A percentile compares a stretch with the other conserved stretches of the same genome.
phyloP scores from a whole-genome alignment of 2,113 vertebrate genomes.

The Phycodurus eques region DNA sequence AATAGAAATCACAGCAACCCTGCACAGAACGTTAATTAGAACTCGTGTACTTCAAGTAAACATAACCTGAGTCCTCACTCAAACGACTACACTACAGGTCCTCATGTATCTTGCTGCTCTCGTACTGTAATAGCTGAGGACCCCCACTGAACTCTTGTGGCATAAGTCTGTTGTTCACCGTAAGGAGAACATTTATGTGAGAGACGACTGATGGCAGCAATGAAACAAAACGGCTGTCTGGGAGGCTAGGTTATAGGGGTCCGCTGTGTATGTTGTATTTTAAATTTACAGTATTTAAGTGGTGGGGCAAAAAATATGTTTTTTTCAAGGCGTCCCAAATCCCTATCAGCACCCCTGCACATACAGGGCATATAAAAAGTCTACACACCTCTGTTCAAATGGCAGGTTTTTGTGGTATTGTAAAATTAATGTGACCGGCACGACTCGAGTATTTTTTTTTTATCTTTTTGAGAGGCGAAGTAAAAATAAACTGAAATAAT shows the following conservation, averaged over 20 bases:
- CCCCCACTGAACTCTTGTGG: neutral
- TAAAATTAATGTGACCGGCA: too few relatives aligned
- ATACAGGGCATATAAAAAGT: neutral
- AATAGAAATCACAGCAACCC: too few relatives aligned
- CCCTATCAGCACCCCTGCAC: neutral
- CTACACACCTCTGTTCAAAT: neutral
- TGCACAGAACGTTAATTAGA: too few relatives aligned
- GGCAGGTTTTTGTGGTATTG: too few relatives aligned
- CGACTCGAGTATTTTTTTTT: too few relatives aligned
- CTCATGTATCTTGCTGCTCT: too few relatives aligned
- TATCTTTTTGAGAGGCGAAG: too few relatives aligned
- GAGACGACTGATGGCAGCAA: neutral
- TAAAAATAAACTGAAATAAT: too few relatives aligned
- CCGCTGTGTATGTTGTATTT: neutral
- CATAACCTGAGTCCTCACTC: too few relatives aligned
- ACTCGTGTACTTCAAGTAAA: too few relatives aligned
- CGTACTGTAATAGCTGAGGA: too few relatives aligned
- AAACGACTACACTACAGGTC: too few relatives aligned
- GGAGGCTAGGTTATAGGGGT: neutral
- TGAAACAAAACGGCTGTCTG: neutral
- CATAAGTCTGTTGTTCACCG: neutral
- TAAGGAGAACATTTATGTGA: constrained; percentile 1
- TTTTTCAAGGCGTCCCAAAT: neutral
- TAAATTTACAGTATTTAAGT: neutral
- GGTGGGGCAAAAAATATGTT: neutral